These are phyloP conservation scores for Enteromius fasciolatus DNA, from an alignment of 2,797 vertebrate genomes.

Conservation along the genomic window DNA sequence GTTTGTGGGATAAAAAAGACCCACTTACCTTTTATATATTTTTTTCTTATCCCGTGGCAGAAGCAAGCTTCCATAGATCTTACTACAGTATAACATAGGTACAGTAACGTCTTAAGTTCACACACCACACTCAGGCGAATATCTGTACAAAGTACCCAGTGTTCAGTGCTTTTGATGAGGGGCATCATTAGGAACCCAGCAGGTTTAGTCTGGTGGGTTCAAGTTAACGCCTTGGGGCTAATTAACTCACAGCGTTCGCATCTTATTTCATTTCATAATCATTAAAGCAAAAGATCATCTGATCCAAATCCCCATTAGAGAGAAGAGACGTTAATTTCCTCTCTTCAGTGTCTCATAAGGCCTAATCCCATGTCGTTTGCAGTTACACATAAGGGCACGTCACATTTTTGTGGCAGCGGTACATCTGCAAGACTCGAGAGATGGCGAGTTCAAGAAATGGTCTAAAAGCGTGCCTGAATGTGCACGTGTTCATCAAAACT, in stretches of 20 bases:
- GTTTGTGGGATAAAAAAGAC: not conserved
- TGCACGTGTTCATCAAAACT: not conserved
- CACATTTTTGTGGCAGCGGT: slow-evolving; percentile 6
- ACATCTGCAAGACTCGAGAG: slow-evolving; percentile 30
- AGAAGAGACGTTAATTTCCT: slow-evolving; percentile 46
- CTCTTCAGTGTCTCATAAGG: slow-evolving; percentile 43
- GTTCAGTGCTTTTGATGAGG: slow-evolving; percentile 56
- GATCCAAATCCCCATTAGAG: slow-evolving; percentile 56
- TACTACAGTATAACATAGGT: not conserved
- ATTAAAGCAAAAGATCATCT: slow-evolving; percentile 58
- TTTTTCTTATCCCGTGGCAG: not conserved
- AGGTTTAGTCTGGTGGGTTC: slow-evolving; percentile 52
- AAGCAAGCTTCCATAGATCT: not conserved
- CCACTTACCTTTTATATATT: not conserved
- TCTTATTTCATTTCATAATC: slow-evolving; percentile 62
- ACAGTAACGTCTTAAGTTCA: not conserved
- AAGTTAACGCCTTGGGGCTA: slow-evolving; percentile 57
- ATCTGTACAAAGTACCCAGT: slow-evolving; percentile 19
- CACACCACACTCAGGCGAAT: not conserved
- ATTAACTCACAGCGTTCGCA: slow-evolving; percentile 49
- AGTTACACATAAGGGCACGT: slow-evolving; percentile 25
- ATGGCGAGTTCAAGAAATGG: slow-evolving; percentile 21
- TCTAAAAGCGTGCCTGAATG: not conserved
- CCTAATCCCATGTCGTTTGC: slow-evolving; percentile 49
- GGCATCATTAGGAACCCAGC: slow-evolving; percentile 60